These are phyloP conservation scores for Oreonectes daqikongensis DNA, from an alignment of 2,797 vertebrate genomes.

Conservation along the genomic window DNA sequence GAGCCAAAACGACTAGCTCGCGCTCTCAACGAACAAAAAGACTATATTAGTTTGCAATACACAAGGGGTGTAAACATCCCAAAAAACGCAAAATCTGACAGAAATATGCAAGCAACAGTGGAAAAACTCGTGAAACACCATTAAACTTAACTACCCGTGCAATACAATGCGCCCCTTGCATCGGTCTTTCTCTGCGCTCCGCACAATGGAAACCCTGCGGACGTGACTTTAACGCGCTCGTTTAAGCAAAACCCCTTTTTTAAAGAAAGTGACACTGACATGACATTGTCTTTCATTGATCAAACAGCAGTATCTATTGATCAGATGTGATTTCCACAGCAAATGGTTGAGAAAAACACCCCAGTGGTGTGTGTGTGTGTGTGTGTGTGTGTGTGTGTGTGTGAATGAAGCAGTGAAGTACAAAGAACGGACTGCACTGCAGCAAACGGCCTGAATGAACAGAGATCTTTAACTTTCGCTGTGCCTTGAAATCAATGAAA, in stretches of 20 bases:
- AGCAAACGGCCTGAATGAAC: conserved; percentile 45
- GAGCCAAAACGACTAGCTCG: background rate
- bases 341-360: conserved; percentile 3
- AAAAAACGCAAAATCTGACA: background rate
- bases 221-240: background rate
- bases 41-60: background rate
- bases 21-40: background rate
- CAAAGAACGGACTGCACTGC: conserved; percentile 71
- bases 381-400: no score
- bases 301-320: background rate
- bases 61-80: background rate
- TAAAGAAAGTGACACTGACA: background rate
- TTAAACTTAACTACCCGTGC: background rate
- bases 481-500: conserved; percentile 27
- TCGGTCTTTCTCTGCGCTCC: background rate
- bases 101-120: background rate
- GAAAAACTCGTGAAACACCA: background rate
- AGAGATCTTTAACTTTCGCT: background rate
- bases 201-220: conserved; percentile 14
- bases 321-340: background rate
- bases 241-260: background rate
- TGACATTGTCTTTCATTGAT: background rate
- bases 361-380: background rate
- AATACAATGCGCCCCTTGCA: background rate
- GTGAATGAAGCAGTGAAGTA: conserved; percentile 68